A percentile compares a stretch with the other conserved stretches of the same genome.
Conservation (phyloP, 2,113 vertebrate species). For the Ovis aries region DNA sequence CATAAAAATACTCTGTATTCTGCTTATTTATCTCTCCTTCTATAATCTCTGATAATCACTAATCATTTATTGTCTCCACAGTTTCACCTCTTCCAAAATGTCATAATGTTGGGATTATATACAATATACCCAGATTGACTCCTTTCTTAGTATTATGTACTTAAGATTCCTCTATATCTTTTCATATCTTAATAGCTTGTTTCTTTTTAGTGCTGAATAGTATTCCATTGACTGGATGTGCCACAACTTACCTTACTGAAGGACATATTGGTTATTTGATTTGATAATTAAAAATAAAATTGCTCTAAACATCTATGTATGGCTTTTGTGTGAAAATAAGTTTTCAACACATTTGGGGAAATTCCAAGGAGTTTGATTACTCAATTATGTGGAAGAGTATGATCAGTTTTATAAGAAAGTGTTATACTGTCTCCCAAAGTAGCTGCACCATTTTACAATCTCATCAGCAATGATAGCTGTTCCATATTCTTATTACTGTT, state of each 20-base stretch:
- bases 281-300: neutral
- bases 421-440: neutral
- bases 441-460: neutral
- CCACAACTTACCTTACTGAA: neutral
- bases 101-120: neutral
- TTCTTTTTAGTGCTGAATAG: neutral
- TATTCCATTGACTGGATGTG: neutral
- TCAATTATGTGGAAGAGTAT: neutral
- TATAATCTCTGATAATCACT: neutral
- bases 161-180: neutral
- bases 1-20: neutral
- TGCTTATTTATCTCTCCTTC: neutral
- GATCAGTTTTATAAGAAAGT: neutral
- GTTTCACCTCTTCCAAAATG: neutral
- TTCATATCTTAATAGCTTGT: neutral
- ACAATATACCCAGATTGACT: neutral
- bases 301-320: neutral
- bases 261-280: neutral
- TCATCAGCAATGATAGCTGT: neutral
- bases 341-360: neutral
- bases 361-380: neutral
- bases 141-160: neutral
- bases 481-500: neutral
- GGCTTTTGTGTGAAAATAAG: neutral
- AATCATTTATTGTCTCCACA: neutral